These are phyloP conservation scores for Oxyscelio sp. DNA, from an alignment of 2,888 invertebrate genomes.

Conservation along the genomic window DNA sequence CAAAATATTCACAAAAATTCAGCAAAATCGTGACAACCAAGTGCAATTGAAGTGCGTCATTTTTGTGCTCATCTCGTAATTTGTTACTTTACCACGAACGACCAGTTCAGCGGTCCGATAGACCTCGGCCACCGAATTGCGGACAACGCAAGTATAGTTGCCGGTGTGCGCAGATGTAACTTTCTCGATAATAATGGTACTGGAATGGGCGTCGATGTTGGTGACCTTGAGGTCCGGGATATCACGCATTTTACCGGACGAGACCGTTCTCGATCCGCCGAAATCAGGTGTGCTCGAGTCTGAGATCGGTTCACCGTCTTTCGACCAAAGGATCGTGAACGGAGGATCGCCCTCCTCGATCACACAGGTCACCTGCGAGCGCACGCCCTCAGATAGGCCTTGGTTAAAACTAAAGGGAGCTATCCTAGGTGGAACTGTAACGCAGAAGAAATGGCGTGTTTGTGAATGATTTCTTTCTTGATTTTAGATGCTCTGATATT, in stretches of 20 bases:
- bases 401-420: constrained; percentile 94
- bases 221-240: constrained; percentile 85
- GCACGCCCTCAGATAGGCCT: constrained; percentile 93
- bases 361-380: constrained; percentile 96
- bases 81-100: constrained; percentile 88
- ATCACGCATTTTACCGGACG: constrained; percentile 74
- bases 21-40: constrained; percentile 65
- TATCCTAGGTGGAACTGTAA: constrained; percentile 94
- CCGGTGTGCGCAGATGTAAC: constrained; percentile 95
- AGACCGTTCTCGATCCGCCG: constrained; percentile 78
- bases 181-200: constrained; percentile 95
- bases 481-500: constrained; percentile 51
- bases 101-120: no score
- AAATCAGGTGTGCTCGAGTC: constrained; percentile 89
- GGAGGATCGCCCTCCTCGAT: constrained; percentile 97
- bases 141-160: constrained; percentile 97
- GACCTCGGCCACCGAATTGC: no score
- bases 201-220: constrained; percentile 94
- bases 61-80: constrained; percentile 31
- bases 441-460: constrained; percentile 79
- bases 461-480: constrained; percentile 23
- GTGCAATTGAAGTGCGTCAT: constrained; percentile 70
- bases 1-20: constrained; percentile 35
- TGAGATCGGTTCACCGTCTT: constrained; percentile 94
- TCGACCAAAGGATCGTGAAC: constrained; percentile 96